Evolutionary conservation across 1,140 invertebrate species (phyloP).

Genomic region (Temnothorax nylanderi): DNA sequence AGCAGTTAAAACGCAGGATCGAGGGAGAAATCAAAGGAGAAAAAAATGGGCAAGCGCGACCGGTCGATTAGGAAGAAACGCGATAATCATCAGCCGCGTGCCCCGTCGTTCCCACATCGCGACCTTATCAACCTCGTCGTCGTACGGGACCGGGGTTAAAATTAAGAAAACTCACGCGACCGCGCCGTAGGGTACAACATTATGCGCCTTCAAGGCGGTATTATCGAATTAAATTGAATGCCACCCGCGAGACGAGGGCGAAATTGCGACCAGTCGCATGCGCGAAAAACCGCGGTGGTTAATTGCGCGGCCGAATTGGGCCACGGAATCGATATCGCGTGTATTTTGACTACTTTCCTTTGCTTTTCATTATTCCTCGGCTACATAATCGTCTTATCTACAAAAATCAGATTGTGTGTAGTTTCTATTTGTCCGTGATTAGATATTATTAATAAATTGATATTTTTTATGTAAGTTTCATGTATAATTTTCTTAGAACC

Average conservation of each 20-base stretch:
- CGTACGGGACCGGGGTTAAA: constrained; percentile 23
- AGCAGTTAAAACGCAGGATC: neutral
- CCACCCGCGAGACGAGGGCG: constrained; percentile 9
- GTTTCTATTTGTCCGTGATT: neutral
- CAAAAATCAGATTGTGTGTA: neutral
- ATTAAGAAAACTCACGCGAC: constrained; percentile 72
- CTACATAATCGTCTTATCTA: neutral
- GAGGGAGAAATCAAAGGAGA: neutral
- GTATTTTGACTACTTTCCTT: neutral
- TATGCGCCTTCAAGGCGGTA: constrained; percentile 55
- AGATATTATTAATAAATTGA: constrained; percentile 2
- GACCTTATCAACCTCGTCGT: neutral
- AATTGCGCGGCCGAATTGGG: constrained; percentile 61
- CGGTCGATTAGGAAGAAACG: constrained; percentile 58
- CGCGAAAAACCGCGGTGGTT: constrained; percentile 43
- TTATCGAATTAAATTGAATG: constrained; percentile 71
- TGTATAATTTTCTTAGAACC: neutral
- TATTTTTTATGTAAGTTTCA: neutral
- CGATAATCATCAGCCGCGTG: constrained; percentile 68
- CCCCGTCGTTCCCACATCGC: neutral
- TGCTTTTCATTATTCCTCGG: neutral
- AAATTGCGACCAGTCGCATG: constrained; percentile 63
- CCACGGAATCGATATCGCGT: constrained; percentile 44
- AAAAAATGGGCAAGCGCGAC: neutral
- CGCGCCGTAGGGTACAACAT: constrained; percentile 49